Conservation (phyloP, 2,888 invertebrate genomes). For the Meliscaeva auricollis region DNA sequence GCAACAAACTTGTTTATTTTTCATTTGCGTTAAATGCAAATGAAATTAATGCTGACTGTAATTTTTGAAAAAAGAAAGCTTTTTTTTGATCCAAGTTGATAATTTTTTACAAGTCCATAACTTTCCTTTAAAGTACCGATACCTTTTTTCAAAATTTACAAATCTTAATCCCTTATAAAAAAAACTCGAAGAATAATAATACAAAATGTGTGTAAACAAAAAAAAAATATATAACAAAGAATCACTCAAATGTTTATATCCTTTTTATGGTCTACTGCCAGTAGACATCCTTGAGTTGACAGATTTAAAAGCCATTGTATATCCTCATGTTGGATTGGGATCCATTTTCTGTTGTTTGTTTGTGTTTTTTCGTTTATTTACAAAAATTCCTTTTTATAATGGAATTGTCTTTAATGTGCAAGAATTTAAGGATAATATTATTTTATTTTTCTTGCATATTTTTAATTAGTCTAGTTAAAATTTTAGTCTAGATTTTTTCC, state of each 20-base stretch:
- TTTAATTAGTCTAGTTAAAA: too few relatives aligned
- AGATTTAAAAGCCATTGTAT: conserved; percentile 2
- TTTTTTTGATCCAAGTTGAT: too few relatives aligned
- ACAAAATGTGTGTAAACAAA: neutral
- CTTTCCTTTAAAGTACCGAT: neutral
- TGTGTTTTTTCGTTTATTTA: neutral
- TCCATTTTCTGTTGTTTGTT: neutral
- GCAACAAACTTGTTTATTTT: too few relatives aligned
- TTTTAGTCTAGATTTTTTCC: too few relatives aligned
- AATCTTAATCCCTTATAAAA: neutral
- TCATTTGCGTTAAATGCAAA: too few relatives aligned
- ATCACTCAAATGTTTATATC: conserved; percentile 3
- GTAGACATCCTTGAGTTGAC: conserved; percentile 24
- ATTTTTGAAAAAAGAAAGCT: too few relatives aligned
- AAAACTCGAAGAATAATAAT: neutral
- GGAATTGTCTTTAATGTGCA: too few relatives aligned
- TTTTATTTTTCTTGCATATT: too few relatives aligned
- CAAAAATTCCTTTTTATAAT: too few relatives aligned
- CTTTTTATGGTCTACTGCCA: conserved; percentile 25
- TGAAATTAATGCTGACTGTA: too few relatives aligned
- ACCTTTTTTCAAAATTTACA: neutral
- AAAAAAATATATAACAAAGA: neutral
- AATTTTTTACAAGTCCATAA: neutral
- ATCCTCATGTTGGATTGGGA: neutral
- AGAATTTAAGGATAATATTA: too few relatives aligned